Evolutionary conservation across 2,113 vertebrate genomes (phyloP), one percentile per base, ranked within the genome.

Genomic region (Bubo scandiacus): DNA sequence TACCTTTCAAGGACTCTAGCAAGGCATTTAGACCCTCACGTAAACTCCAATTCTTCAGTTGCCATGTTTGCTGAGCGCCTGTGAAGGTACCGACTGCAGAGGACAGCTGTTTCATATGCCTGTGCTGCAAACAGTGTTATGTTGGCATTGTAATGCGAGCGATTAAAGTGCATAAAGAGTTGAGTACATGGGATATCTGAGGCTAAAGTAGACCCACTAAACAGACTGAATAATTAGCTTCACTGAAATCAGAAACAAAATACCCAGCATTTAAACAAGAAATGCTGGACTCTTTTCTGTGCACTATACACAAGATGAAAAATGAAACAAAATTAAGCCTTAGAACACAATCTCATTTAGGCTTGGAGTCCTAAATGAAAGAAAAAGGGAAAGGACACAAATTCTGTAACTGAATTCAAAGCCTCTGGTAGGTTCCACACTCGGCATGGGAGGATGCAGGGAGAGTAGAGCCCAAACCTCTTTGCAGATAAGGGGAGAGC

Each of bases 271-370:
- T 72, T 67, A 70, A 78, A 58, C 19, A 81, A 66, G 22, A 94
- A 86, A 70, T 88, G 22, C 25, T 92, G 42, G 11, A 16, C 32
- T 83, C 16, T 97, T 66, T 86, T 73, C 82, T 88, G 29, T 30
- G 34, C 67, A 15, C 12, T 54, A 13, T 34, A 32, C 55, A 38
- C 40, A 78, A 57, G 29, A 63, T 67, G 23, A 90, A 93, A 82
- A 70, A 34, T 12, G 8, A 82, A 90, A 75, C 11, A 52, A 71
- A 81, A 78, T 42, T 57, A 83, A 86, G 43, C 52, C 34, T 45
- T 47, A 38, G 26, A 88, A 68, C 38, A 42, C 13, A 67, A 18
- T 38, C 23, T 83, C 55, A 58, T 58, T 15, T 43, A 73, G 55
- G 7, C 55, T 80, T 42, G 32, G 29, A 71, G 45, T 80, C 79